A percentile compares a stretch with the other conserved stretches of the same genome.
Evolutionary conservation across 1,140 invertebrate species (phyloP).

Genomic region (Hydropsyche tenuis): DNA sequence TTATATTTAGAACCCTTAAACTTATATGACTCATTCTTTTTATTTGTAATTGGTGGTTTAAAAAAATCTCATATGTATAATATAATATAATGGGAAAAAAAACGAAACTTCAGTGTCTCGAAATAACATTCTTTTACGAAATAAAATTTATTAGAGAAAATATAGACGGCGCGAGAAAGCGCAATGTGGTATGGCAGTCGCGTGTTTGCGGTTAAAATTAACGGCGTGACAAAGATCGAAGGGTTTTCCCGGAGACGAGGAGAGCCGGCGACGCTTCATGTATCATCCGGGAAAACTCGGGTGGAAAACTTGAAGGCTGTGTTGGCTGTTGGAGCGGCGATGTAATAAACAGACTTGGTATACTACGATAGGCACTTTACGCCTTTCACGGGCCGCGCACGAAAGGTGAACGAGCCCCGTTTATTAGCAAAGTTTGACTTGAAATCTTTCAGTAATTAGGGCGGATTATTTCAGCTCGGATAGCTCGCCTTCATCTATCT

Average conservation of each 20-base stretch:
- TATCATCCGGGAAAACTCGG: constrained; percentile 19
- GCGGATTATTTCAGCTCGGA: constrained; percentile 57
- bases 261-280: constrained; percentile 2
- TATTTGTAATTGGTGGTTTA: too few species aligned
- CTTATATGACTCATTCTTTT: too few species aligned
- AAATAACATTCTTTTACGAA: too few species aligned
- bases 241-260: background rate
- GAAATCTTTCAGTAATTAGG: constrained; percentile 61
- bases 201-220: constrained; percentile 10
- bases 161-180: too few species aligned
- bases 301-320: constrained; percentile 40
- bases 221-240: constrained; percentile 10
- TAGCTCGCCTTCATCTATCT: constrained; percentile 45
- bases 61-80: too few species aligned
- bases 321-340: constrained; percentile 43
- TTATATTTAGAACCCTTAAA: too few species aligned
- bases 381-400: constrained; percentile 36
- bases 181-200: too few species aligned
- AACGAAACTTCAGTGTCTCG: too few species aligned
- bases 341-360: constrained; percentile 48
- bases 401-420: constrained; percentile 57
- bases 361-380: constrained; percentile 49
- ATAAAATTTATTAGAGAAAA: too few species aligned
- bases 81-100: too few species aligned
- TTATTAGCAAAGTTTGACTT: constrained; percentile 61